These are phyloP conservation scores for Petrophora chlorosata DNA, from an alignment of 2,888 invertebrate genomes.

Conservation along the genomic window DNA sequence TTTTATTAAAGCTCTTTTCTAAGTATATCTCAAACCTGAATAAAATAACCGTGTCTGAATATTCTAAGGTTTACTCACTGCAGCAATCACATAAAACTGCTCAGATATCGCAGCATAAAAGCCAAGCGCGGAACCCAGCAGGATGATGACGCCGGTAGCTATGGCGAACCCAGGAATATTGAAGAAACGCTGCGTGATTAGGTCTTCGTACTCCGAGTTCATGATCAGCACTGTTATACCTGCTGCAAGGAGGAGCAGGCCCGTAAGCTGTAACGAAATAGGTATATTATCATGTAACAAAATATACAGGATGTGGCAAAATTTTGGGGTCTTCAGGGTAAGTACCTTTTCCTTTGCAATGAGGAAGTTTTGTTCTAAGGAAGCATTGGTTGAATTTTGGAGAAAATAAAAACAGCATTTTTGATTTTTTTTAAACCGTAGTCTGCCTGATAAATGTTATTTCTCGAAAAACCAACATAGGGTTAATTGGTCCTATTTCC, in stretches of 20 bases:
- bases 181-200: conserved; percentile 85
- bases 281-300: conserved; percentile 1
- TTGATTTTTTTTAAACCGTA: too few relatives aligned
- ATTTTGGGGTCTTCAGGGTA: too few relatives aligned
- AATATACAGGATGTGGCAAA: too few relatives aligned
- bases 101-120: conserved; percentile 94
- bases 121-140: conserved; percentile 90
- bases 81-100: conserved; percentile 91
- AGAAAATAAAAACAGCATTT: too few relatives aligned
- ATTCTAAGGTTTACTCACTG: conserved; percentile 86
- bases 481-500: too few relatives aligned
- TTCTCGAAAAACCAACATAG: too few relatives aligned
- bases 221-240: conserved; percentile 86
- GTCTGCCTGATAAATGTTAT: too few relatives aligned
- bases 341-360: too few relatives aligned
- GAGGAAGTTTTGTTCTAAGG: too few relatives aligned
- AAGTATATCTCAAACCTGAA: too few relatives aligned
- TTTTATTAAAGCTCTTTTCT: background rate
- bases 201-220: conserved; percentile 84
- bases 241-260: conserved; percentile 87
- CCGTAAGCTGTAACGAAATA: conserved; percentile 85
- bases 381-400: too few relatives aligned
- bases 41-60: too few relatives aligned
- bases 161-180: conserved; percentile 87
- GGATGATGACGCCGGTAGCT: conserved; percentile 87